Evolutionary conservation across 2,797 vertebrate genomes (phyloP).

Genomic region (Loris lydekkerianus): DNA sequence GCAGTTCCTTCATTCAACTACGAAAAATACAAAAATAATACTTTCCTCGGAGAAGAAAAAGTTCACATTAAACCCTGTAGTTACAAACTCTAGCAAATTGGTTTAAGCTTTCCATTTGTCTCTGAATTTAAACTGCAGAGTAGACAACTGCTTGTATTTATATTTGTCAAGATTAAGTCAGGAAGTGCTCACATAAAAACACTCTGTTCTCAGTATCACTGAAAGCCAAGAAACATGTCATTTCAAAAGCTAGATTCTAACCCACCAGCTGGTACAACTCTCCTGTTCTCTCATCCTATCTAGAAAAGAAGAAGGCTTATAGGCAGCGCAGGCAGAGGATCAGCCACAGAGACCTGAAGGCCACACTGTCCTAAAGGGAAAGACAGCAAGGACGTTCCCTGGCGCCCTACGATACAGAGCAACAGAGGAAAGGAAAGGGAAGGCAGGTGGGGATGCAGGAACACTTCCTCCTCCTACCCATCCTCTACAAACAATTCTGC

Average conservation of each 20-base stretch:
- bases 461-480: background rate
- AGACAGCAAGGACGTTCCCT: background rate
- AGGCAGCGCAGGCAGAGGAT: background rate
- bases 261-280: background rate
- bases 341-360: background rate
- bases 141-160: background rate
- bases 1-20: conserved; percentile 27
- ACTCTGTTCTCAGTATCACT: background rate
- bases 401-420: no score
- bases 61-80: background rate
- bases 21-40: background rate
- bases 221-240: background rate
- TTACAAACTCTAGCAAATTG: background rate
- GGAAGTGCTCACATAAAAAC: conserved; percentile 29
- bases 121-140: conserved; percentile 34
- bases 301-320: background rate
- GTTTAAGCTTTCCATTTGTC: background rate
- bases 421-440: background rate
- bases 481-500: background rate
- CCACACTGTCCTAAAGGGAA: background rate
- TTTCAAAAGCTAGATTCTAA: background rate
- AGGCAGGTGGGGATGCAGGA: background rate
- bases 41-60: background rate
- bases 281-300: background rate
- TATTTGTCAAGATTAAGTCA: conserved; percentile 3